Base-by-base conservation (phyloP, 2,113 vertebrate genomes). In the Pteruthius melanotis region DNA sequence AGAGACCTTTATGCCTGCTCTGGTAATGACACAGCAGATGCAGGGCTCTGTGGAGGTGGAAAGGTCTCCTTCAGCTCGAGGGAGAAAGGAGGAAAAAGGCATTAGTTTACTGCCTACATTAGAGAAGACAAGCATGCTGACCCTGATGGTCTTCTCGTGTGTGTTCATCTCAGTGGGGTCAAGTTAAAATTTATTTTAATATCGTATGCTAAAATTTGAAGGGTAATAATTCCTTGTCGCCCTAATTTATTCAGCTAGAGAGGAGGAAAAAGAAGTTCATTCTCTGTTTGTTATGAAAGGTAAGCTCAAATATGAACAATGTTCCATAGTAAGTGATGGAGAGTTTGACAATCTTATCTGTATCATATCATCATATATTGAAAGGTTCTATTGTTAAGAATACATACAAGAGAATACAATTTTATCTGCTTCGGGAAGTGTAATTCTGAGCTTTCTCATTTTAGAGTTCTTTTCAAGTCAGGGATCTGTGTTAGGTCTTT, bases 251-350 rank as follows among this genome's bases (percentile, higher is more conserved):
- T 93, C 94, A 95, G 44, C 24, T 31, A 92, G 52, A 89, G 60
- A 84, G 24, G 19, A 86, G 39, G 63, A 74, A 92, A 90, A 86
- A 60, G 53, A 90, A 69, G 83, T 90, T 94, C 42, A 77, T 92
- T 95, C 47, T 93, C 91, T 87, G 64, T 94, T 96, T 97, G 96
- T 96, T 97, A 56, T 94, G 94, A 95, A 96, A 96, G 80, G 90
- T 96, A 79, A 92, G 77, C 49, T 93, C 90, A 95, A 78, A 83
- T 84, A 86, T 57, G 80, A 96, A 93, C 79, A 95, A 57, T 65
- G 80, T 96, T 93, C 80, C 13, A 24, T 15, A 82, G 94, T 89
- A 93, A 96, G 94, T 94, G 94, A 97, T 49, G 31, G 68, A 96
- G 80, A 96, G 95, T 95, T 96, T 96, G 92, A 96, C 92, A 95